Conservation (phyloP, 2,888 invertebrate species). For the Allygus modestus region DNA sequence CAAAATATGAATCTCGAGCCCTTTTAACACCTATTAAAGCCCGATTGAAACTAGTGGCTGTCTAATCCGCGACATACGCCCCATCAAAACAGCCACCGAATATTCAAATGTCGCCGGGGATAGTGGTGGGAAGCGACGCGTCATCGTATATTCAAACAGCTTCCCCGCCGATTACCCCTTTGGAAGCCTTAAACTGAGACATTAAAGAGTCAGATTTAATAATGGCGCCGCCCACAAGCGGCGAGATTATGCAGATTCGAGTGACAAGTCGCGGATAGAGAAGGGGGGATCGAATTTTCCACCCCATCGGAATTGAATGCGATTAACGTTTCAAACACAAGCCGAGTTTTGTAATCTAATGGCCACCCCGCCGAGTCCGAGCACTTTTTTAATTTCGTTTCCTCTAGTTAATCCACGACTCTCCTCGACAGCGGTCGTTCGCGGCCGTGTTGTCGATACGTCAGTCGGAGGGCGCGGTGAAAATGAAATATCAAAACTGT, state of each 20-base stretch:
- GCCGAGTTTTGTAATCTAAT: constrained; percentile 67
- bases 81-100: too few species aligned
- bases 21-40: too few species aligned
- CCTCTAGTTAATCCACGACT: constrained; percentile 38
- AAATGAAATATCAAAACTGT: constrained; percentile 26
- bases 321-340: constrained; percentile 74
- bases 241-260: constrained; percentile 67
- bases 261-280: constrained; percentile 60
- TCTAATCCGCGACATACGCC: too few species aligned
- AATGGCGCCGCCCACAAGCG: constrained; percentile 61
- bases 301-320: constrained; percentile 77
- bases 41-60: too few species aligned
- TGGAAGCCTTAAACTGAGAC: constrained; percentile 57
- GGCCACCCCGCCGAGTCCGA: constrained; percentile 57
- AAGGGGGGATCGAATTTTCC: constrained; percentile 75
- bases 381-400: constrained; percentile 58
- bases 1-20: too few species aligned
- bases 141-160: constrained; percentile 36
- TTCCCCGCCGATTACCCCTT: constrained; percentile 57
- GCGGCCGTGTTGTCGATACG: constrained; percentile 41
- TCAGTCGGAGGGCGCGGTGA: constrained; percentile 11
- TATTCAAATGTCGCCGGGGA: not conserved
- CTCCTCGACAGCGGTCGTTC: not conserved
- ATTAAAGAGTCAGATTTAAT: constrained; percentile 70
- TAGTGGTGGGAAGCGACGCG: not conserved